Conservation (phyloP, 1,140 invertebrate species). For the Geopemphigus sp. region DNA sequence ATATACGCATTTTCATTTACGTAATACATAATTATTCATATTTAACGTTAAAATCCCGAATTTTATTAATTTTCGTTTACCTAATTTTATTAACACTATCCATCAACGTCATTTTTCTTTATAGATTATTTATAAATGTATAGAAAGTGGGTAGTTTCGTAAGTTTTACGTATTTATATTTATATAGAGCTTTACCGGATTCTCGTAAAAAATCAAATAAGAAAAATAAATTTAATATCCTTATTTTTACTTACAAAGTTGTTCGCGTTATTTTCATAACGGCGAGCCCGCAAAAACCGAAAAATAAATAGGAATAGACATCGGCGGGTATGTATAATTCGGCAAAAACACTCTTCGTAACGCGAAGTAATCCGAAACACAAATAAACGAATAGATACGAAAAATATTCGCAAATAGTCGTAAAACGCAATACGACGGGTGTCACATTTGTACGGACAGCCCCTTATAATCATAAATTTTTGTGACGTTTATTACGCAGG, state of each 20-base stretch:
- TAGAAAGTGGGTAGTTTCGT: conserved; percentile 2
- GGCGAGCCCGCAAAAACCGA: background rate
- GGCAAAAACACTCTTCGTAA: background rate
- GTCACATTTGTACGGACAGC: no score
- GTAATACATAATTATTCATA: background rate
- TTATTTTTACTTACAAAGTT: background rate
- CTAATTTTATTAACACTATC: conserved; percentile 12
- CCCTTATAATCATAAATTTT: no score
- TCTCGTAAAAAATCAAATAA: conserved; percentile 26
- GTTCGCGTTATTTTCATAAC: conserved; percentile 19
- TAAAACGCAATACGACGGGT: no score
- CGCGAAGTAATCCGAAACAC: no score
- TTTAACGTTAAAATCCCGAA: background rate
- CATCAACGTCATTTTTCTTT: conserved; percentile 4
- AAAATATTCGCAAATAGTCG: no score
- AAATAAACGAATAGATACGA: no score
- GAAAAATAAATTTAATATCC: background rate
- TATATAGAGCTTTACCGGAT: background rate
- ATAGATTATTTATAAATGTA: background rate
- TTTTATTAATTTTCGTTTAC: background rate
- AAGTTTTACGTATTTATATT: background rate
- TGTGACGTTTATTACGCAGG: no score
- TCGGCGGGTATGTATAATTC: background rate
- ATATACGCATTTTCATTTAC: no score
- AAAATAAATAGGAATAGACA: background rate